Base-by-base conservation (phyloP, 2,888 invertebrate genomes). In the Sussaba pulchella region DNA sequence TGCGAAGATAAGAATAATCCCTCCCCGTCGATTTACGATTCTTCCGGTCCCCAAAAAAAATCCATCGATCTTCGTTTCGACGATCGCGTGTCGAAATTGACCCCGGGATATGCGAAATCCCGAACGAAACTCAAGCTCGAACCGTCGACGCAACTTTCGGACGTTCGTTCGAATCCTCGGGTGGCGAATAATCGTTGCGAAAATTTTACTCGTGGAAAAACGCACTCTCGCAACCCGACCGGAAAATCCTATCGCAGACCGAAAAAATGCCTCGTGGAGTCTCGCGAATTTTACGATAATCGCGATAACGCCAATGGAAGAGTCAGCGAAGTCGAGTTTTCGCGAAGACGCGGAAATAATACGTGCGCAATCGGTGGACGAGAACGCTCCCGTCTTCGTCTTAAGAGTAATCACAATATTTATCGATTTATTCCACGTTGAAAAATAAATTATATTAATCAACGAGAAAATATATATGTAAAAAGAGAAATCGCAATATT, bases 241-340 rank as follows among this genome's bases (percentile, higher is more conserved):
- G 73, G 64, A 73, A 77, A 59, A 64, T 64, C 5, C 5, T 52
- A 70, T 43, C 77, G 70, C 8, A 69, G 57, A 77, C 41, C 41
- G 8, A 81, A 63, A 41, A 75, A 52, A 21, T 61, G 6, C 21
- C n/a, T 57, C 17, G 63, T 57, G 12, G 69, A 81, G 21, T 71
- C 50, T 21, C 72, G 77, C 14, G 85, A 82, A 78, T 76, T 86
- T 43, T 77, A 82, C 74, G 81, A 85, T 57, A 75, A 80, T 76
- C 85, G 84, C 5, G 85, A 87, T 50, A 81, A 82, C 50, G 79
- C 80, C 41, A 73, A 50, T 41, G 70, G 79, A 74, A 82, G 66
- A 43, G 77, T 80, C 69, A 74, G 77, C 52, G 82, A 85, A 43
- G 75, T 84, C 50, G 72, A 82, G 83, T 81, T 79, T 77, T 67